Evolutionary conservation across 2,113 vertebrate species (phyloP), one percentile per base, ranked within the genome.

Genomic region (Halcyon malimbica): DNA sequence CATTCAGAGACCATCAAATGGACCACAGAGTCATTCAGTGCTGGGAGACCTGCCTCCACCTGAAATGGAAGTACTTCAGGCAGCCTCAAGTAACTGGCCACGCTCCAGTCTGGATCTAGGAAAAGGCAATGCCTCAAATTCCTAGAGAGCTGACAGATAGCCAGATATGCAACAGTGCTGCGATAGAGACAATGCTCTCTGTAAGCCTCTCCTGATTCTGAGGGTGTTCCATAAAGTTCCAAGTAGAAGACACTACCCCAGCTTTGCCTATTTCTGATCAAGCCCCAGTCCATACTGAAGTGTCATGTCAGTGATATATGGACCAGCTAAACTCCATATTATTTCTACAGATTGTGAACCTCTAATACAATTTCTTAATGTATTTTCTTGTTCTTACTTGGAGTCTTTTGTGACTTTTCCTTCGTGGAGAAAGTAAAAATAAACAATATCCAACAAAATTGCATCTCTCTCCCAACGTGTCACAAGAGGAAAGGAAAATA

Each of bases 51-150:
- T 74, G 54, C 21, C 81, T 75, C 56, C 84, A 96, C 78, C 81
- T 70, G 81, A 82, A 77, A 77, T 64, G 54, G 80, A 57, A 95
- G 64, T 13, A 44, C 44, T 81, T 57, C 81, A 75, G 46, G 80
- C 84, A 84, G 86, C 53, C 68, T 51, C 0, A 0, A 92, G 76
- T 16, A 69, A 83, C 64, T 74, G 80, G 86, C 80, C 13, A 11
- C 1, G 10, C 64, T 87, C 89, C 89, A 87, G 65, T 4, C 77
- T 83, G 48, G 39, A 78, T 73, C 64, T 33, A 39, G 73, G 83
- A 64, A 96, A 96, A 89, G 73, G 90, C 74, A 96, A 84, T 81
- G 69, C 84, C 84, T 96, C n/a, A 12, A 63, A 95, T 94, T 94
- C 92, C 90, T 94, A 65, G 87, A 96, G 69, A 94, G 89, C 80